These are phyloP conservation scores for Leptodirus hochenwartii DNA, from an alignment of 2,888 invertebrate genomes.

Conservation along the genomic window DNA sequence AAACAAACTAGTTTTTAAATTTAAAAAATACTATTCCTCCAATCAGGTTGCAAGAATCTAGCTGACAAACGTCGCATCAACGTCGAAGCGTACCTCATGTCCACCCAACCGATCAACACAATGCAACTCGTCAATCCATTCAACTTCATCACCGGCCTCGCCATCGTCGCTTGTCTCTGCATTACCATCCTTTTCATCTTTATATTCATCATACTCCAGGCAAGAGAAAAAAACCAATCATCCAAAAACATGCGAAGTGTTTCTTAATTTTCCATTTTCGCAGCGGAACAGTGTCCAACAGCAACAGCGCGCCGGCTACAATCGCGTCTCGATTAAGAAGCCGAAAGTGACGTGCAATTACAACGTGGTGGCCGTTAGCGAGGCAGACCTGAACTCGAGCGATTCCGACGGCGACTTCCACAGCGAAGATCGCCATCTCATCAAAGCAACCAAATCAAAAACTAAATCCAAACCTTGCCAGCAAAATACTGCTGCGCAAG, in stretches of 20 bases:
- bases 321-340: conserved; percentile 28
- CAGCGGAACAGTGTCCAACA: conserved; percentile 25
- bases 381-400: conserved; percentile 25
- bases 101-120: conserved; percentile 26
- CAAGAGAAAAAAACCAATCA: conserved; percentile 20
- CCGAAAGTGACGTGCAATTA: conserved; percentile 30
- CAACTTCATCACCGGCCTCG: conserved; percentile 45
- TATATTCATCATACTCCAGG: conserved; percentile 56
- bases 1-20: too few relatives aligned
- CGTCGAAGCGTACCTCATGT: conserved; percentile 25
- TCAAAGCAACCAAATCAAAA: conserved; percentile 19
- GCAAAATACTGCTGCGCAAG: not conserved
- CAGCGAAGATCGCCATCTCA: conserved; percentile 17
- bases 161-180: conserved; percentile 46
- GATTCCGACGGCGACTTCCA: conserved; percentile 22
- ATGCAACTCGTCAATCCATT: conserved; percentile 31
- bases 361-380: conserved; percentile 27
- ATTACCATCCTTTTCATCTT: conserved; percentile 51
- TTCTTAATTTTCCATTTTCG: conserved; percentile 10
- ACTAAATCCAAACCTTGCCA: conserved; percentile 10
- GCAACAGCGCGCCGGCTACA: conserved; percentile 23
- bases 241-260: not conserved
- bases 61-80: conserved; percentile 27
- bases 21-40: too few relatives aligned
- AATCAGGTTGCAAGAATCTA: conserved; percentile 25